Conservation (phyloP, 2,113 vertebrate species). For the Centrocercus urophasianus region DNA sequence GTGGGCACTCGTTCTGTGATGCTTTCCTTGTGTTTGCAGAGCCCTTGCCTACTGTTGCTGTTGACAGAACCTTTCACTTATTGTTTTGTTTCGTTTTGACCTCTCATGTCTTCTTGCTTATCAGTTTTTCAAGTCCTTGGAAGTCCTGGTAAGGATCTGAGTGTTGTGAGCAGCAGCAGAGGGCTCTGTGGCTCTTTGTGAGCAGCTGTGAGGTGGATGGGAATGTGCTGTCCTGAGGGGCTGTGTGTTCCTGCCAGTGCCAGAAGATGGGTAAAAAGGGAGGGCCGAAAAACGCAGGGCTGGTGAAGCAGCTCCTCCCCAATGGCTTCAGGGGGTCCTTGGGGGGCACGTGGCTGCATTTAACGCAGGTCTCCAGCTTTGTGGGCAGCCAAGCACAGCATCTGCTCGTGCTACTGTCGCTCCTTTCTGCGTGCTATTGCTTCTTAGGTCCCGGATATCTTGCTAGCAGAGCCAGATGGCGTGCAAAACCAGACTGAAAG, state of each 20-base stretch:
- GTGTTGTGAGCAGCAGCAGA: background rate
- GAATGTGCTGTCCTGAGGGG: background rate
- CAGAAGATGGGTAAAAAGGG: background rate
- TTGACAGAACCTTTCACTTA: constrained; percentile 27
- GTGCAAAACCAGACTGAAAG: background rate
- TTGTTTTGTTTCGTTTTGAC: background rate
- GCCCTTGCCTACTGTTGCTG: constrained; percentile 5
- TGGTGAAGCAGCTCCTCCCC: background rate
- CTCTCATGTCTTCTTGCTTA: background rate
- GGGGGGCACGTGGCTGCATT: fast-evolving
- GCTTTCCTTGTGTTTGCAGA: background rate
- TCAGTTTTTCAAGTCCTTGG: background rate
- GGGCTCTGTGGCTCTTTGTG: background rate
- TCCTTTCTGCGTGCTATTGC: background rate
- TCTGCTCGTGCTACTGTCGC: background rate
- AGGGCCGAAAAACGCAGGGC: background rate
- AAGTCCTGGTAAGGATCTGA: background rate
- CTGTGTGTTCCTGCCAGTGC: background rate
- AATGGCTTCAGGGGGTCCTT: background rate
- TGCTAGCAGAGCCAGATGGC: background rate
- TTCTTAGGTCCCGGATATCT: background rate
- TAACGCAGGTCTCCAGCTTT: background rate
- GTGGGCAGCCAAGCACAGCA: background rate
- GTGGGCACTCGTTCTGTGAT: background rate
- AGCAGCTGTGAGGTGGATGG: background rate